Percentiles rank a stretch among this genome's conserved stretches.
phyloP scores from a whole-genome alignment of 2,888 invertebrate genomes.

The Ethmia dodecea region DNA sequence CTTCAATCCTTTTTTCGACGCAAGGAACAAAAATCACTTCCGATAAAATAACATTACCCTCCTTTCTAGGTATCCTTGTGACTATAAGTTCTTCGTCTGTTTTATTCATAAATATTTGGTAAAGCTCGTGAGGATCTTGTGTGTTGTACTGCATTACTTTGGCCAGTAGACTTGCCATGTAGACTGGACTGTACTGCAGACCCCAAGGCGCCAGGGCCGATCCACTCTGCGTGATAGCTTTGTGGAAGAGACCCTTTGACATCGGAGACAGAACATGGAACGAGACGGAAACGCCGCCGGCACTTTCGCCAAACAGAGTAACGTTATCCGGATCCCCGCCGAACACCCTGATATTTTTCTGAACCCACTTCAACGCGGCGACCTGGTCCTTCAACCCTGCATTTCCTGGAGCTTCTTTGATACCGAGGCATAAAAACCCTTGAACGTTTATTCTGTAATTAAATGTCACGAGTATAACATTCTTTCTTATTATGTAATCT shows the following conservation, averaged over 20 bases:
- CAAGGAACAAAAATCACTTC: conserved; percentile 53
- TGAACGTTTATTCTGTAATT: conserved; percentile 60
- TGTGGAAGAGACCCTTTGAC: conserved; percentile 58
- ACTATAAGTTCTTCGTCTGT: conserved; percentile 43
- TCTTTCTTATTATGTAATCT: conserved; percentile 45
- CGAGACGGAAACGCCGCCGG: conserved; percentile 53
- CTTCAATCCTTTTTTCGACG: conserved; percentile 43
- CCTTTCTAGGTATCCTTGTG: conserved; percentile 43
- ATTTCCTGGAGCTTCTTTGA: conserved; percentile 58
- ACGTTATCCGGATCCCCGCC: conserved; percentile 56
- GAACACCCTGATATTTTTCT: conserved; percentile 44
- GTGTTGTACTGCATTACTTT: conserved; percentile 44
- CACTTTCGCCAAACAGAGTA: conserved; percentile 61
- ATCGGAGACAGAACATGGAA: conserved; percentile 52
- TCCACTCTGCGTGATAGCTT: conserved; percentile 58
- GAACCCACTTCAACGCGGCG: conserved; percentile 52
- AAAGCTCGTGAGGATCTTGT: conserved; percentile 43
- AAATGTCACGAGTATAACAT: conserved; percentile 49
- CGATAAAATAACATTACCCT: conserved; percentile 38
- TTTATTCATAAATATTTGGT: conserved; percentile 42
- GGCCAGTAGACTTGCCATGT: conserved; percentile 46
- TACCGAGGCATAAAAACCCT: conserved; percentile 51
- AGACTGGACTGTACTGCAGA: conserved; percentile 46
- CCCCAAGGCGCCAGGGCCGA: conserved; percentile 52
- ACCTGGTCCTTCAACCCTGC: conserved; percentile 58